phyloP scores from a whole-genome alignment of 2,113 vertebrate species.

The Microcebus ravelobensis region DNA sequence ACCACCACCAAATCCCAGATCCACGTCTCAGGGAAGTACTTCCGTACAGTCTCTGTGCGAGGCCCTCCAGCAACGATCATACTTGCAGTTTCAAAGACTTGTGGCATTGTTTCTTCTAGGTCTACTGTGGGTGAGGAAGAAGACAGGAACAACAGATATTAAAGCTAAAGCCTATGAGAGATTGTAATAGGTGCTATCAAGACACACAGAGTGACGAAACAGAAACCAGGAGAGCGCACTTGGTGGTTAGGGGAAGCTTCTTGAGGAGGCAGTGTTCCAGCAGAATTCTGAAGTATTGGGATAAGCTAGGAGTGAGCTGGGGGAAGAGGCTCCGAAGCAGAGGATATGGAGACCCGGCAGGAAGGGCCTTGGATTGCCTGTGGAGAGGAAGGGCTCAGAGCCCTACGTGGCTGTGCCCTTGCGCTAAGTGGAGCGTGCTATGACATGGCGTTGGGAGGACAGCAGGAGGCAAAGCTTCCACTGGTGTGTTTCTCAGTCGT shows the following conservation, averaged over 20 bases:
- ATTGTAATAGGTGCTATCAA: neutral
- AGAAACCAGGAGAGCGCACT: neutral
- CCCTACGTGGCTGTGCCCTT: neutral
- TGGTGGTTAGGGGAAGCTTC: neutral
- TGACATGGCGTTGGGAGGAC: neutral
- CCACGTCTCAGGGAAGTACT: conserved; percentile 88
- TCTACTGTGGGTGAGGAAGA: neutral
- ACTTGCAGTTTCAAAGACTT: fast-evolving
- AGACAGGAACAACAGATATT: neutral
- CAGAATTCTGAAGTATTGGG: neutral
- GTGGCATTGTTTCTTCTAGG: fast-evolving
- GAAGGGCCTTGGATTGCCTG: neutral
- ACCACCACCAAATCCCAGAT: conserved; percentile 83
- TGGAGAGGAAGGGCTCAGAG: neutral
- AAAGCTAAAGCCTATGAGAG: neutral
- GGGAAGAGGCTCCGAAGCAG: neutral
- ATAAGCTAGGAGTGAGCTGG: neutral
- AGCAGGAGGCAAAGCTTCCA: neutral
- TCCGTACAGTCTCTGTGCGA: conserved; percentile 77
- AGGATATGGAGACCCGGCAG: neutral
- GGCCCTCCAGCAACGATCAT: fast-evolving
- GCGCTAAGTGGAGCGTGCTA: neutral
- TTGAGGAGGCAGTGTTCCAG: neutral
- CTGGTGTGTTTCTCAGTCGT: neutral
- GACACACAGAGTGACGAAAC: neutral